Percentiles rank a stretch among this genome's conserved stretches.
Evolutionary conservation across 2,888 invertebrate species (phyloP).

Genomic region (Lasioglossum leucozonium): DNA sequence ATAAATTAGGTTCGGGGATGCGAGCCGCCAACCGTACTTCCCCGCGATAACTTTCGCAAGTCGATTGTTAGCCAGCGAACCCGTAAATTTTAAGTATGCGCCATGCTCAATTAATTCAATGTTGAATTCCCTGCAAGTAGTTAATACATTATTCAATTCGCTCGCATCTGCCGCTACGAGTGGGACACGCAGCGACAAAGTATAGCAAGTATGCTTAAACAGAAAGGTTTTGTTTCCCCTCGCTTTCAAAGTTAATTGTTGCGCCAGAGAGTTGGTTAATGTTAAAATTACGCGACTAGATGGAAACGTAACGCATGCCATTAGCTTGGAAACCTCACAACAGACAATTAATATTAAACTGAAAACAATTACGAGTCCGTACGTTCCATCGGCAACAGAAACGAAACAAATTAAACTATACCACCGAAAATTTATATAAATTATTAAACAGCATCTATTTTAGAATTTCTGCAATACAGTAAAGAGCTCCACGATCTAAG

Average conservation of each 20-base stretch:
- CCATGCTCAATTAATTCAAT: background rate
- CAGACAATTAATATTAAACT: background rate
- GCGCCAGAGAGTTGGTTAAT: background rate
- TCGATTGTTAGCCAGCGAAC: background rate
- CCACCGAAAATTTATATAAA: background rate
- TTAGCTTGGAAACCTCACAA: background rate
- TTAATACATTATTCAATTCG: constrained; percentile 13
- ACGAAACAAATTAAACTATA: background rate
- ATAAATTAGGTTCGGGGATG: background rate
- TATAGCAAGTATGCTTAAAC: background rate
- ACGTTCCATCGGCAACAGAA: background rate
- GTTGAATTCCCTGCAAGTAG: constrained; percentile 3
- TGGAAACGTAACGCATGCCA: background rate
- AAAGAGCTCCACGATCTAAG: no score
- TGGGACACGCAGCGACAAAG: background rate
- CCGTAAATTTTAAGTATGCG: constrained; percentile 6
- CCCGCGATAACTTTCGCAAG: background rate
- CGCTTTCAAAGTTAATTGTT: background rate
- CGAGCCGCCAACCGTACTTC: background rate
- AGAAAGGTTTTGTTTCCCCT: background rate
- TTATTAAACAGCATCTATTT: background rate
- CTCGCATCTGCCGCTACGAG: background rate
- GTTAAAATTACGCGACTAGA: background rate
- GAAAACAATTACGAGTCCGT: background rate
- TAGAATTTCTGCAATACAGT: background rate